Conservation (phyloP, 2,888 invertebrate genomes). For the Harpalus rubripes region DNA sequence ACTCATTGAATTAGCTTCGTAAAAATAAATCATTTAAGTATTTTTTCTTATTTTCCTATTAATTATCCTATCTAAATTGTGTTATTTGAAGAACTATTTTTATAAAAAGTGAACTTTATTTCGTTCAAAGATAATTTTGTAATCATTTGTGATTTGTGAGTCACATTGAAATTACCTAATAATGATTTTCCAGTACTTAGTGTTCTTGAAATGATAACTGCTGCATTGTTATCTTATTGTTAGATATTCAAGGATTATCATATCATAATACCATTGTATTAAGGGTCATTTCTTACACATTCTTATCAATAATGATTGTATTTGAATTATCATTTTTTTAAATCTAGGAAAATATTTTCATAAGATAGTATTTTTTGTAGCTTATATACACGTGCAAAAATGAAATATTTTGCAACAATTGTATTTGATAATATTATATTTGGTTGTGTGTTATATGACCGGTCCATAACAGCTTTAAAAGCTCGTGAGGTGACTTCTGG, state of each 20-base stretch:
- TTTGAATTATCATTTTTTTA: not conserved
- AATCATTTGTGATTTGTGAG: not conserved
- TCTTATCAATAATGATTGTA: not conserved
- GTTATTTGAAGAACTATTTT: not conserved
- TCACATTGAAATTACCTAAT: not conserved
- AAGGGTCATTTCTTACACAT: too few relatives aligned
- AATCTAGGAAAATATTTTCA: not conserved
- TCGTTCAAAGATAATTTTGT: not conserved
- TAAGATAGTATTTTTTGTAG: not conserved
- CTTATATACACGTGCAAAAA: not conserved
- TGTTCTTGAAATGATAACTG: not conserved
- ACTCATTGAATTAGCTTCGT: too few relatives aligned
- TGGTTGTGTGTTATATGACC: too few relatives aligned
- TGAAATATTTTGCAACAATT: too few relatives aligned
- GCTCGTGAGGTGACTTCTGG: too few relatives aligned
- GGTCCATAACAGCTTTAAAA: too few relatives aligned
- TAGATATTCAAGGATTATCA: not conserved
- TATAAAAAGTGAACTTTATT: not conserved
- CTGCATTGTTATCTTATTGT: not conserved
- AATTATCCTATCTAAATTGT: not conserved
- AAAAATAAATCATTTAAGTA: too few relatives aligned
- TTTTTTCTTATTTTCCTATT: not conserved
- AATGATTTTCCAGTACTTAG: not conserved
- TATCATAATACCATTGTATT: not conserved
- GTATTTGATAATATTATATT: too few relatives aligned